Evolutionary conservation across 2,797 vertebrate genomes (phyloP).

Genomic region (Hyperoplus immaculatus): DNA sequence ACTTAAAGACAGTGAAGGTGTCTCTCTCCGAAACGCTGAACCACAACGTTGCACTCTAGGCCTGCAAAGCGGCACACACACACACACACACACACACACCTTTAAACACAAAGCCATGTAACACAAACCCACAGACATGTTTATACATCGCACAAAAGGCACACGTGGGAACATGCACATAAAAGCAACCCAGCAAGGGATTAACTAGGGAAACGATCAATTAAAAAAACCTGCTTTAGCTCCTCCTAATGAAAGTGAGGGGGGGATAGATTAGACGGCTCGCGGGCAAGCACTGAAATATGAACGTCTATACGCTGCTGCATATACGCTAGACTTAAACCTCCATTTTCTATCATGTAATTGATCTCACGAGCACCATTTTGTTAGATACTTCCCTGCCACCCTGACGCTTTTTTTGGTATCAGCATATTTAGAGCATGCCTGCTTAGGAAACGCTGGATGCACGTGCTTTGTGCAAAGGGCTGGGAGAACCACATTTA

Average conservation of each 20-base stretch:
- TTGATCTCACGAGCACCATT: constrained; percentile 86
- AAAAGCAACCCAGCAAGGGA: constrained; percentile 51
- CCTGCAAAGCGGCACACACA: constrained; percentile 49
- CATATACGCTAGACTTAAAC: constrained; percentile 76
- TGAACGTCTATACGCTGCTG: constrained; percentile 73
- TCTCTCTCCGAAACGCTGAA: constrained; percentile 40
- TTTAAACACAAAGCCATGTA: too few species aligned
- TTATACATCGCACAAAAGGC: constrained; percentile 37
- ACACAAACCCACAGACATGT: constrained; percentile 35
- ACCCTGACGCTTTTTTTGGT: constrained; percentile 74
- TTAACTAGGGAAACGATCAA: constrained; percentile 71
- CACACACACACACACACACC: constrained; percentile 22
- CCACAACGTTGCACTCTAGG: constrained; percentile 45
- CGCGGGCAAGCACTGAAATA: constrained; percentile 64
- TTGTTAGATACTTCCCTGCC: constrained; percentile 81
- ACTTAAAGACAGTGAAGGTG: constrained; percentile 24
- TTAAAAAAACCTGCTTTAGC: constrained; percentile 73
- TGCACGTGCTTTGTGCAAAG: constrained; percentile 53
- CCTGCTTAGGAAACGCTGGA: constrained; percentile 63
- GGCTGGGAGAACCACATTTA: constrained; percentile 64
- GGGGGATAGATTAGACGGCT: constrained; percentile 68
- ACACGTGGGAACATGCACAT: constrained; percentile 50
- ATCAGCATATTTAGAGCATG: constrained; percentile 80
- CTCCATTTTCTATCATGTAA: constrained; percentile 86
- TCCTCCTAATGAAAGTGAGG: constrained; percentile 68